A percentile compares a stretch with the other conserved stretches of the same genome.
Evolutionary conservation across 2,113 vertebrate species (phyloP).

Genomic region (Oreochromis spilurus): DNA sequence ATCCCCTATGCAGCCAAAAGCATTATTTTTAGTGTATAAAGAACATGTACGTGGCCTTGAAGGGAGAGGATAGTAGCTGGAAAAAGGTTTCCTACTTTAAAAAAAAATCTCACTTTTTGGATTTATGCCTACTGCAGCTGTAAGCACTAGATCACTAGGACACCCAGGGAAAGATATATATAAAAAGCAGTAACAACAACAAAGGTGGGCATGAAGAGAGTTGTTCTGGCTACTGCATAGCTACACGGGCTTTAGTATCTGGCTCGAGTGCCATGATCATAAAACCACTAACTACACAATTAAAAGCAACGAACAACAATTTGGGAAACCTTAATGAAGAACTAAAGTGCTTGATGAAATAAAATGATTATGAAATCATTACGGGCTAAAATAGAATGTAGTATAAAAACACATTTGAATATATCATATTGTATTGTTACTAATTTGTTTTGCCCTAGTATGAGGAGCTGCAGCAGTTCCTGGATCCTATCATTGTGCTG

Average conservation of each 20-base stretch:
- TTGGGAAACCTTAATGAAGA: neutral
- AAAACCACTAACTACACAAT: neutral
- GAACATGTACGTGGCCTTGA: neutral
- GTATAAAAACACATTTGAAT: neutral
- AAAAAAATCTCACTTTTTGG: neutral
- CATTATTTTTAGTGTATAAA: neutral
- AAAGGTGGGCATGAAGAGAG: neutral
- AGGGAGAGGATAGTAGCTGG: neutral
- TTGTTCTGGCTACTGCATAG: neutral
- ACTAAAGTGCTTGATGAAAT: neutral
- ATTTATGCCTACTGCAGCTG: neutral
- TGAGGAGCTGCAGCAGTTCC: neutral
- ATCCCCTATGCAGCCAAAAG: neutral
- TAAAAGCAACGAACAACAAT: neutral
- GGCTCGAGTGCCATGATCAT: neutral
- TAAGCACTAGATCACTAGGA: neutral
- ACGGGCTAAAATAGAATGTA: neutral
- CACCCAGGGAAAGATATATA: neutral
- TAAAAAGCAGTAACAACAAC: neutral
- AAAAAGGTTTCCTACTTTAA: neutral
- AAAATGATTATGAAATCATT: neutral
- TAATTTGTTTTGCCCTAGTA: neutral
- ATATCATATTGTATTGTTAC: neutral
- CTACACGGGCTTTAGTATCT: neutral
- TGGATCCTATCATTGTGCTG: neutral